These are phyloP conservation scores for Pseudomyrmex dendroicus DNA, from an alignment of 1,140 invertebrate genomes.

Conservation along the genomic window DNA sequence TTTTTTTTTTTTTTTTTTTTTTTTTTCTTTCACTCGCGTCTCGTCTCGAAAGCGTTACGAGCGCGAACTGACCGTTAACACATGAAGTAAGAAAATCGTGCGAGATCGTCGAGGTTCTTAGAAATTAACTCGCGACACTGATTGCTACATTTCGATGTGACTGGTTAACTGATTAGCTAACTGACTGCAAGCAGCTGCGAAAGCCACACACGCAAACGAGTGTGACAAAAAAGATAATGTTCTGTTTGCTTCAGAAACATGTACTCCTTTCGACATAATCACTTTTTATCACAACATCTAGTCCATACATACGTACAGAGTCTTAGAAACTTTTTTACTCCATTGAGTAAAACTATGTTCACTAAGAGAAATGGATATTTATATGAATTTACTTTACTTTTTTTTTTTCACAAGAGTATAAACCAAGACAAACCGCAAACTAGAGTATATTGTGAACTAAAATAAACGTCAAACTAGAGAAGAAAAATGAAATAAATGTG, in stretches of 20 bases:
- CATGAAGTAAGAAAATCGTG: constrained; percentile 31
- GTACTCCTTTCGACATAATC: constrained; percentile 4
- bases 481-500: too few species aligned
- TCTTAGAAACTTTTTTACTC: neutral
- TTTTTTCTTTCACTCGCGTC: neutral
- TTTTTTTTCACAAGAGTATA: neutral
- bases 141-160: constrained; percentile 33
- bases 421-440: too few species aligned
- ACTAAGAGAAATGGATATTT: neutral
- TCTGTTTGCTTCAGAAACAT: constrained; percentile 8
- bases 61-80: constrained; percentile 22
- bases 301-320: neutral
- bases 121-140: constrained; percentile 39
- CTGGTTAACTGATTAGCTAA: constrained; percentile 37
- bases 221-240: constrained; percentile 12
- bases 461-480: too few species aligned
- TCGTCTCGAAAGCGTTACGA: constrained; percentile 27
- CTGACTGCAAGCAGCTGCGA: neutral
- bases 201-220: neutral
- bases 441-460: too few species aligned
- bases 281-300: constrained; percentile 2
- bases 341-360: neutral
- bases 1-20: constrained; percentile 8
- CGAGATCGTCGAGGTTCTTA: constrained; percentile 30
- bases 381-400: neutral